Percentiles rank a stretch among this genome's conserved stretches.
These are phyloP conservation scores for Akabosia matsudoensis DNA, from an alignment of 1,140 invertebrate species.

Conservation along the genomic window DNA sequence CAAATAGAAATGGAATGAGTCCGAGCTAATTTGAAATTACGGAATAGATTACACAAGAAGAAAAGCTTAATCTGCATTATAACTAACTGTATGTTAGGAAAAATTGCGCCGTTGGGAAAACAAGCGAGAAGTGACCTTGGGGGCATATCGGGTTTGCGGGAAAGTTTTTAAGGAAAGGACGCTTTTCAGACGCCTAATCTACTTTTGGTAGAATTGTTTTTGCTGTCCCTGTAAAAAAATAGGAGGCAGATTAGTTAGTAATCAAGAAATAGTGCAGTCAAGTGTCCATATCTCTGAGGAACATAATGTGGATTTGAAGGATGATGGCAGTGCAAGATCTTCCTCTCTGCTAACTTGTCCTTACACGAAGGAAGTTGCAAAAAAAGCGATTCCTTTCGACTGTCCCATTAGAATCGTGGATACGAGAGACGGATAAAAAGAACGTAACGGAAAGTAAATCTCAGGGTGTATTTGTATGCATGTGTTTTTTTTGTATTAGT, in stretches of 20 bases:
- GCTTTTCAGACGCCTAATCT: slow-evolving; percentile 14
- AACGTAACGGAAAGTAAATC: too few relatives aligned
- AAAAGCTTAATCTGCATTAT: too few relatives aligned
- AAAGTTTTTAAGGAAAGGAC: not conserved
- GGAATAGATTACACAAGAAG: too few relatives aligned
- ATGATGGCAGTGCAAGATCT: not conserved
- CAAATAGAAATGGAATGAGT: too few relatives aligned
- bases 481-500: not conserved
- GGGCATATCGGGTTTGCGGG: too few relatives aligned
- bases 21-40: slow-evolving; percentile 2
- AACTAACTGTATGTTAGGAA: too few relatives aligned
- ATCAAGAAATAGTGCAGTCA: slow-evolving; percentile 19
- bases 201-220: slow-evolving; percentile 20
- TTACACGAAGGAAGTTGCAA: not conserved
- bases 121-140: not conserved
- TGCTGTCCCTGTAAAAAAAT: slow-evolving; percentile 10
- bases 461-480: too few relatives aligned
- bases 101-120: not conserved
- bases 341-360: too few relatives aligned
- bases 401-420: not conserved
- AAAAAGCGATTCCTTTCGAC: too few relatives aligned
- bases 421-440: too few relatives aligned
- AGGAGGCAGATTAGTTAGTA: slow-evolving; percentile 20
- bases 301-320: not conserved
- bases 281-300: not conserved